Percentiles rank a stretch among this genome's conserved stretches.
These are phyloP conservation scores for Drosophila tripunctata DNA, from an alignment of 2,888 invertebrate species.

Conservation along the genomic window DNA sequence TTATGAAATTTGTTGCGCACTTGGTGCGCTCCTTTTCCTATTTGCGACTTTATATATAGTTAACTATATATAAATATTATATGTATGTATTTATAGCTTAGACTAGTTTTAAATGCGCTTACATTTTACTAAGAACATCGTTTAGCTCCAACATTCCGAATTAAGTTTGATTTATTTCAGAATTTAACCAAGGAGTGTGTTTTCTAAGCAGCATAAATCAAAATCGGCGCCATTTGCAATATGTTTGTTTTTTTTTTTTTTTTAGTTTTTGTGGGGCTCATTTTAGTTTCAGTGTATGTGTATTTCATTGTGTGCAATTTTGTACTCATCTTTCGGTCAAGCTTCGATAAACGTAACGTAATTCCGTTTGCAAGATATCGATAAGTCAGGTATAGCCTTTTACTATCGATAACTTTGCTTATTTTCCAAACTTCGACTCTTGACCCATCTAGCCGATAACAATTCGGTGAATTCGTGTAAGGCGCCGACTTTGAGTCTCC, in stretches of 20 bases:
- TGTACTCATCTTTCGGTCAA: conserved; percentile 1
- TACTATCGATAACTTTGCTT: conserved; percentile 7
- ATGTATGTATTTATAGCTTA: conserved; percentile 20
- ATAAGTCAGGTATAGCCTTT: background rate
- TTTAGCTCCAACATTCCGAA: background rate
- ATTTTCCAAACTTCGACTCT: background rate
- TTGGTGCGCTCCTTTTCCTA: conserved; percentile 24
- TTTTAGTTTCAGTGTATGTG: conserved; percentile 38
- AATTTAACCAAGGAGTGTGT: conserved; percentile 34
- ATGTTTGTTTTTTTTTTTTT: conserved; percentile 12
- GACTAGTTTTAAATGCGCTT: conserved; percentile 66
- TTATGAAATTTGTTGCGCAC: conserved; percentile 25
- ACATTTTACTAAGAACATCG: conserved; percentile 46
- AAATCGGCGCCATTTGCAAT: conserved; percentile 43
- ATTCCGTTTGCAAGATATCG: background rate
- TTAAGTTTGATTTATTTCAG: too few species aligned
- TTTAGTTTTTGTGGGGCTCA: conserved; percentile 62
- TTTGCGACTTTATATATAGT: conserved; percentile 2
- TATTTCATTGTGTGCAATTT: conserved; percentile 12
- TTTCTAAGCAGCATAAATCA: conserved; percentile 46
- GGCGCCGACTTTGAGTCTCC: conserved; percentile 47
- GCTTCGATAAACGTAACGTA: background rate
- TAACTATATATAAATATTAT: background rate
- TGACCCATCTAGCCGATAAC: background rate
- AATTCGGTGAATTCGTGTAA: conserved; percentile 30